phyloP scores from a whole-genome alignment of 2,113 vertebrate genomes.

The Calonectris borealis region DNA sequence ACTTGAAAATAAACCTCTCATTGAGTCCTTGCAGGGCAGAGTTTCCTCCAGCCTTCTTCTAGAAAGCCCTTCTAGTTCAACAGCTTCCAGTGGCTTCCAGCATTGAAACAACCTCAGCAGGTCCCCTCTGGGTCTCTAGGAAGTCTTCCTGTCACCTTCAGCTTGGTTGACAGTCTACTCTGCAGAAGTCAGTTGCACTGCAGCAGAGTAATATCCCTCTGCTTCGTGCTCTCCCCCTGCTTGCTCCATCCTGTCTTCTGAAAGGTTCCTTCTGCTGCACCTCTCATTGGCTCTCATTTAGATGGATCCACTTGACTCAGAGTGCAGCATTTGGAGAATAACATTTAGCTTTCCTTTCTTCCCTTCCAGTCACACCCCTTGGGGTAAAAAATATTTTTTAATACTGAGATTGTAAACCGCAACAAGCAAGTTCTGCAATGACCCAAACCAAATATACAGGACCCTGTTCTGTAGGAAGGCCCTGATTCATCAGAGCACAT shows the following conservation, averaged over 20 bases:
- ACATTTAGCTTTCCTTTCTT: neutral
- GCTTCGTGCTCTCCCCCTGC: fast-evolving
- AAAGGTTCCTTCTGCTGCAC: neutral
- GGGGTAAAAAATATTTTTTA: neutral
- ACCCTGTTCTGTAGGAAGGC: neutral
- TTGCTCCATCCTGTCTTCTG: neutral
- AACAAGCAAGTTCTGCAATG: neutral
- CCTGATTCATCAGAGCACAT: neutral
- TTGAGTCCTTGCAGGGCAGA: neutral
- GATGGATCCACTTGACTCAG: neutral
- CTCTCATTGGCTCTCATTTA: neutral
- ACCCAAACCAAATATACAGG: neutral
- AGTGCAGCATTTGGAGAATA: neutral
- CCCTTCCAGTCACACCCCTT: neutral
- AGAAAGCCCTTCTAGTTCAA: neutral
- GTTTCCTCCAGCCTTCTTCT: neutral
- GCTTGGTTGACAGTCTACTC: neutral
- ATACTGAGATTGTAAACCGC: neutral
- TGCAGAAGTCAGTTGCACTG: neutral
- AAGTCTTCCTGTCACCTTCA: neutral
- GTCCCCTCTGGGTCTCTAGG: neutral
- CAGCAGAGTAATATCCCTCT: neutral
- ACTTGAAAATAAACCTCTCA: neutral
- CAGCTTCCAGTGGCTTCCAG: neutral
- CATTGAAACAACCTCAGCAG: neutral